Evolutionary conservation across 2,888 invertebrate species (phyloP).

Genomic region (Zygaena filipendulae): DNA sequence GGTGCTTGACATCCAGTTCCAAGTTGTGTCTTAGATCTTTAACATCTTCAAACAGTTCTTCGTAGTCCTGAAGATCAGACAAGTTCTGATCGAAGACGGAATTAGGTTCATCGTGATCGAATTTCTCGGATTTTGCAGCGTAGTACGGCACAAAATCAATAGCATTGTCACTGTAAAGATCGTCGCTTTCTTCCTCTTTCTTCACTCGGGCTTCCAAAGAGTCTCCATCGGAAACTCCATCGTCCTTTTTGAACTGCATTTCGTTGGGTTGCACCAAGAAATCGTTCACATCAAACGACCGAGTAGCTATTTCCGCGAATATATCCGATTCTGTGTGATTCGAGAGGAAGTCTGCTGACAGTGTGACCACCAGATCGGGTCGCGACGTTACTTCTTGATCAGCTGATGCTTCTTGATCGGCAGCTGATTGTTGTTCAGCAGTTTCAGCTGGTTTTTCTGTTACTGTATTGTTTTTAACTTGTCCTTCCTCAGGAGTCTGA

Average conservation of each 20-base stretch:
- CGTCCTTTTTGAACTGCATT: slow-evolving; percentile 53
- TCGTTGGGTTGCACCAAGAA: slow-evolving; percentile 40
- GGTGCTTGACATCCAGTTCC: slow-evolving; percentile 50
- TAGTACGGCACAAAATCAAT: slow-evolving; percentile 56
- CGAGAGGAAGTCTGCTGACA: slow-evolving; percentile 43
- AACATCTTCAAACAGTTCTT: slow-evolving; percentile 42
- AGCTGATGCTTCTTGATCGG: background rate
- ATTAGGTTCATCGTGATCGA: slow-evolving; percentile 39
- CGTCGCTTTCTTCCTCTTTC: slow-evolving; percentile 38
- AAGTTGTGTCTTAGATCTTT: slow-evolving; percentile 47
- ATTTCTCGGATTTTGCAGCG: slow-evolving; percentile 37
- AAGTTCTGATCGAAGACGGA: slow-evolving; percentile 69
- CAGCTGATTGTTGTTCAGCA: slow-evolving; percentile 14
- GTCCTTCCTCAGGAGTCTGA: slow-evolving; percentile 8
- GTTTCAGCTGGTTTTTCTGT: slow-evolving; percentile 5
- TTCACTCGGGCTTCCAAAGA: slow-evolving; percentile 36
- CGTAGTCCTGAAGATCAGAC: slow-evolving; percentile 68
- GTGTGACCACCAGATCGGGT: slow-evolving; percentile 47
- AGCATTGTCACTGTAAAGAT: slow-evolving; percentile 53
- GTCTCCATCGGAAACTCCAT: slow-evolving; percentile 21
- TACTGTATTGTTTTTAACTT: slow-evolving; percentile 9
- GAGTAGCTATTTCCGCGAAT: slow-evolving; percentile 45
- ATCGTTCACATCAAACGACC: slow-evolving; percentile 59
- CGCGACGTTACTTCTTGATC: slow-evolving; percentile 15
- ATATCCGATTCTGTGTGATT: slow-evolving; percentile 47